Percentiles rank a stretch among this genome's conserved stretches.
Conservation (phyloP, 2,888 invertebrate genomes). For the Polylopha cassiicola region DNA sequence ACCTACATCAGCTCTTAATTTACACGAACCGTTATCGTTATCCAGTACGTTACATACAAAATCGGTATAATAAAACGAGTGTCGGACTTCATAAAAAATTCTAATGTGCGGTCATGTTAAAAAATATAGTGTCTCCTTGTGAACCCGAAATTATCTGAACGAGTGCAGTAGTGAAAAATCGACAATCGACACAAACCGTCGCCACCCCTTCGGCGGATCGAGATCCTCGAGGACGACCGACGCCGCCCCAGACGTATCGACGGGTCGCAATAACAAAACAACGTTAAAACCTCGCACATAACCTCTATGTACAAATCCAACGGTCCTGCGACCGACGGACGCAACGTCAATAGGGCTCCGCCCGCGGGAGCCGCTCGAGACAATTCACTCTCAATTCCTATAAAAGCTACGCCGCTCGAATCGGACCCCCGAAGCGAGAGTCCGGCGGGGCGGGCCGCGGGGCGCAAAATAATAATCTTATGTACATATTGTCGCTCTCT, state of each 20-base stretch:
- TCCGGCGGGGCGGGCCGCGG: slow-evolving; percentile 38
- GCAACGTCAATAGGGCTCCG: slow-evolving; percentile 54
- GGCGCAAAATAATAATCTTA: slow-evolving; percentile 73
- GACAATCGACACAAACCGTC: slow-evolving; percentile 49
- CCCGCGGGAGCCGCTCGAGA: slow-evolving; percentile 34
- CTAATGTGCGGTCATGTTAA: slow-evolving; percentile 64
- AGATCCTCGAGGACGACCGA: slow-evolving; percentile 48
- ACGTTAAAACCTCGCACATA: slow-evolving; percentile 65
- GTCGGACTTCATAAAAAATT: slow-evolving; percentile 60
- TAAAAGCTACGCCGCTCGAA: slow-evolving; percentile 39
- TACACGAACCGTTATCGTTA: slow-evolving; percentile 52
- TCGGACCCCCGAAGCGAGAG: slow-evolving; percentile 16
- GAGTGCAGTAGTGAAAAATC: slow-evolving; percentile 67
- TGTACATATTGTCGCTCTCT: slow-evolving; percentile 78
- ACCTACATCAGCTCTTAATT: slow-evolving; percentile 66
- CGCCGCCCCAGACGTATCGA: slow-evolving; percentile 58
- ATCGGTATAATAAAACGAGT: slow-evolving; percentile 68
- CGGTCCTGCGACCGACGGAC: slow-evolving; percentile 55
- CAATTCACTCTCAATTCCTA: slow-evolving; percentile 57
- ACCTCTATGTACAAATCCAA: slow-evolving; percentile 62
- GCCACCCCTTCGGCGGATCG: slow-evolving; percentile 46
- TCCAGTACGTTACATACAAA: slow-evolving; percentile 72
- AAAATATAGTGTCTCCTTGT: slow-evolving; percentile 61
- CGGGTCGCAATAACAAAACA: slow-evolving; percentile 69
- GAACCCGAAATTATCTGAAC: slow-evolving; percentile 58